phyloP scores from a whole-genome alignment of 53 echinoderm and acorn worm genomes.

The Echinometra lucunter region DNA sequence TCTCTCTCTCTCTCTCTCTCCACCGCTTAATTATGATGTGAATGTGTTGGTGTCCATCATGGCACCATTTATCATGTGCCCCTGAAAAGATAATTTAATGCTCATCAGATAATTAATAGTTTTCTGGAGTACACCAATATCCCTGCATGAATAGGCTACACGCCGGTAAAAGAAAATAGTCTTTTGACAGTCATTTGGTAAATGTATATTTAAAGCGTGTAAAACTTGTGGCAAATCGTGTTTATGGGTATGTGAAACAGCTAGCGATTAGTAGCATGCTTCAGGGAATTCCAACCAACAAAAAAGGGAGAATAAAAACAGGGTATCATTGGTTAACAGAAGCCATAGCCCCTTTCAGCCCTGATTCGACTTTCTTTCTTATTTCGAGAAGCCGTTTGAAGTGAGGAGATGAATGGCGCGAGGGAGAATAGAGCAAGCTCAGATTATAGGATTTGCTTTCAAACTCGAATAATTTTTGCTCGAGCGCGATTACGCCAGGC shows the following conservation, averaged over 20 bases:
- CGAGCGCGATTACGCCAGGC: conserved; percentile 45
- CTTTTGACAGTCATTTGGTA: conserved; percentile 44
- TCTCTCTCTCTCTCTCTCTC: neutral
- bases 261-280: conserved; percentile 39
- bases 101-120: conserved; percentile 31
- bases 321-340: conserved; percentile 25
- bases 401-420: neutral
- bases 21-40: neutral
- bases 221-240: conserved; percentile 40
- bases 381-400: neutral
- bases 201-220: conserved; percentile 51
- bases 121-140: neutral
- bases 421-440: conserved; percentile 14
- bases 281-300: conserved; percentile 28
- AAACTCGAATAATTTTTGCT: conserved; percentile 46
- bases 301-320: neutral
- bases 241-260: conserved; percentile 25
- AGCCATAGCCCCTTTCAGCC: conserved; percentile 11
- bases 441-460: conserved; percentile 64
- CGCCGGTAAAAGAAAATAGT: neutral
- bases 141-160: conserved; percentile 15
- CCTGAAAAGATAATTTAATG: conserved; percentile 1
- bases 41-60: neutral
- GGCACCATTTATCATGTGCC: neutral
- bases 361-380: neutral